These are phyloP conservation scores for Sarcophaga subvicina DNA, from an alignment of 2,888 invertebrate species.

Conservation along the genomic window DNA sequence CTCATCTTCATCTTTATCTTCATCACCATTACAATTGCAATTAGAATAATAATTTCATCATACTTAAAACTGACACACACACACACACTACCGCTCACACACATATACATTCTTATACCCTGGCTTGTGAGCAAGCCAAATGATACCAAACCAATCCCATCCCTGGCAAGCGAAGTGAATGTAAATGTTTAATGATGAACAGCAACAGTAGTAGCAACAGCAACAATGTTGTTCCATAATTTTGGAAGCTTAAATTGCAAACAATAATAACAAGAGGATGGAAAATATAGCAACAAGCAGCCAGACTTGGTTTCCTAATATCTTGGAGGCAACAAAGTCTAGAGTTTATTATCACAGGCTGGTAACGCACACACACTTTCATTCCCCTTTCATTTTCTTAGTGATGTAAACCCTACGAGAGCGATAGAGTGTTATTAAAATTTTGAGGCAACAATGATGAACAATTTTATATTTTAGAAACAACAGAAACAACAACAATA, in stretches of 20 bases:
- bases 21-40: slow-evolving; percentile 18
- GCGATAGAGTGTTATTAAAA: neutral
- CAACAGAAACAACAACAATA: slow-evolving; percentile 12
- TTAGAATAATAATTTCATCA: slow-evolving; percentile 46
- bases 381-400: no score
- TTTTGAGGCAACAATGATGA: slow-evolving; percentile 53
- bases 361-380: neutral
- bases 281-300: neutral
- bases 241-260: neutral
- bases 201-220: neutral
- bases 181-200: slow-evolving; percentile 9
- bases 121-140: neutral
- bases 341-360: slow-evolving; percentile 38
- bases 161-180: neutral
- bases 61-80: slow-evolving; percentile 5
- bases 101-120: neutral
- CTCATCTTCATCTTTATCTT: slow-evolving; percentile 40
- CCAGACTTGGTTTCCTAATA: neutral
- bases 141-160: neutral
- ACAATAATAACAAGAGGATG: neutral
- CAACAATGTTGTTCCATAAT: slow-evolving; percentile 18
- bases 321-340: slow-evolving; percentile 59
- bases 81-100: neutral
- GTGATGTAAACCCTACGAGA: no score
- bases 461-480: slow-evolving; percentile 25